These are phyloP conservation scores for Pseudochromis fuscus DNA, from an alignment of 2,797 vertebrate genomes.

Conservation along the genomic window DNA sequence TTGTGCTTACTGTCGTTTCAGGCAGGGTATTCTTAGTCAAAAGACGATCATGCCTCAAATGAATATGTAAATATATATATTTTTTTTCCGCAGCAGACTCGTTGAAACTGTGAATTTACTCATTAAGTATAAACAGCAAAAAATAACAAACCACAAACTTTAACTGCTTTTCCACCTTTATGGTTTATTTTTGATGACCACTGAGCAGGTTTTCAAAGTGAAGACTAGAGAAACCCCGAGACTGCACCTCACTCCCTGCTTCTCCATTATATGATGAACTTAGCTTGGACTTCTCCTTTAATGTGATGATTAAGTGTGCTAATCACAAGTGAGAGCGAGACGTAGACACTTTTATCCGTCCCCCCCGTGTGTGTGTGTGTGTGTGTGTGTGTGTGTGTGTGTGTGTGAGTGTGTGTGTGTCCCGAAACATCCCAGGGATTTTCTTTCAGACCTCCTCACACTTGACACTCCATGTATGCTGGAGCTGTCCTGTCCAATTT, in stretches of 20 bases:
- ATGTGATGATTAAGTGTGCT: conserved; percentile 78
- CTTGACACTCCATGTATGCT: conserved; percentile 84
- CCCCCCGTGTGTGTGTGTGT: conserved; percentile 11
- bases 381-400: conserved; percentile 27
- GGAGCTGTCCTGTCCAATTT: conserved; percentile 87
- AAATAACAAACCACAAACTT: conserved; percentile 32
- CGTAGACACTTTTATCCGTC: conserved; percentile 58
- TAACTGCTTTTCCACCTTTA: neutral
- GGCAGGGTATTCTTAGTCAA: conserved; percentile 69
- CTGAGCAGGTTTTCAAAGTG: conserved; percentile 7
- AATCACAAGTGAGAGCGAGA: conserved; percentile 76
- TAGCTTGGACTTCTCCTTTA: conserved; percentile 61
- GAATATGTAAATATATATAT: conserved; percentile 68
- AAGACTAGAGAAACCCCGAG: neutral
- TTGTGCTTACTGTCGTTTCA: conserved; percentile 49
- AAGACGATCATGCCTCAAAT: conserved; percentile 63
- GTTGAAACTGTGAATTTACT: conserved; percentile 49
- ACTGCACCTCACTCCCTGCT: conserved; percentile 6
- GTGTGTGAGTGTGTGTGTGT: conserved; percentile 67
- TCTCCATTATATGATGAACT: conserved; percentile 76
- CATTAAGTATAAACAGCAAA: conserved; percentile 48
- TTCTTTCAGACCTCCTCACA: conserved; percentile 84
- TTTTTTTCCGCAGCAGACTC: conserved; percentile 32
- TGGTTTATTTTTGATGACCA: conserved; percentile 14
- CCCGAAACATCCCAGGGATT: conserved; percentile 81